Evolutionary conservation across 2,113 vertebrate genomes (phyloP).

Genomic region (Bufo gargarizans): DNA sequence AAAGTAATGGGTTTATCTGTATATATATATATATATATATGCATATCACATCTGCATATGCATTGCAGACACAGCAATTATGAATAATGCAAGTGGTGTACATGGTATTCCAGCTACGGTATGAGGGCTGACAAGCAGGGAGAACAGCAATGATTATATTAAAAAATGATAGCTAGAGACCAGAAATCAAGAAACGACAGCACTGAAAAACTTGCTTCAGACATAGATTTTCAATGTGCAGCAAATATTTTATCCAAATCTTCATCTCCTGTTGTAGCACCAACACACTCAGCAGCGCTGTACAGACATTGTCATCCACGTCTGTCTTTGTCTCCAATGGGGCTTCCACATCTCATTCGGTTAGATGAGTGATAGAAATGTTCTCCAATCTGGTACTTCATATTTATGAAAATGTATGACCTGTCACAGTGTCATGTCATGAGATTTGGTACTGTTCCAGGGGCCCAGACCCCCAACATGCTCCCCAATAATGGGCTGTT

Average conservation of each 20-base stretch:
- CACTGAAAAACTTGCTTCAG: background rate
- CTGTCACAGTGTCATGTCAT: background rate
- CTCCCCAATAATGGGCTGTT: background rate
- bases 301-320: background rate
- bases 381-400: background rate
- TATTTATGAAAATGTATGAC: background rate
- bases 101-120: constrained; percentile 13
- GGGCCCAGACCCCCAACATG: background rate
- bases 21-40: constrained; percentile 44
- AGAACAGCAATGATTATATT: constrained; percentile 14
- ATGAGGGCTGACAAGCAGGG: constrained; percentile 10
- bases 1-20: constrained; percentile 35
- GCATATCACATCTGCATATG: constrained; percentile 36
- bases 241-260: background rate
- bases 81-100: constrained; percentile 49
- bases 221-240: background rate
- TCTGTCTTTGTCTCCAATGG: too few relatives aligned
- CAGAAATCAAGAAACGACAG: constrained; percentile 8
- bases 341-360: too few relatives aligned
- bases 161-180: constrained; percentile 13
- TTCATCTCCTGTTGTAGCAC: background rate
- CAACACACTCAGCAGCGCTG: background rate
- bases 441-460: background rate
- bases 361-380: too few relatives aligned
- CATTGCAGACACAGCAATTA: constrained; percentile 42